These are phyloP conservation scores for Opisthograptis luteolata DNA, from an alignment of 2,888 invertebrate genomes.

Conservation along the genomic window DNA sequence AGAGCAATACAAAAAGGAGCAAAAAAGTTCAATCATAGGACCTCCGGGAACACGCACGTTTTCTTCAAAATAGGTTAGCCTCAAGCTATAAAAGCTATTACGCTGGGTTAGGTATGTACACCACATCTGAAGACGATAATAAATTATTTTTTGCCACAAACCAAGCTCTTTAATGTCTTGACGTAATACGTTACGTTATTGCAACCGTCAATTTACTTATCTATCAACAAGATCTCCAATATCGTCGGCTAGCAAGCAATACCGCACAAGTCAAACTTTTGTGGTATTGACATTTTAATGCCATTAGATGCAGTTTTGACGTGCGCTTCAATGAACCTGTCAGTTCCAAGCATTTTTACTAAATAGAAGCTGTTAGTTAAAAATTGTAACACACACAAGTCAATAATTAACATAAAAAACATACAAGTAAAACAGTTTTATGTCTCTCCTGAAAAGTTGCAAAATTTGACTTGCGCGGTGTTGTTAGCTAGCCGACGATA, in stretches of 20 bases:
- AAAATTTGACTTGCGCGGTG: too few species aligned
- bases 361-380: too few species aligned
- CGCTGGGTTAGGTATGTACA: constrained; percentile 3
- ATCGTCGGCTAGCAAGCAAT: not conserved
- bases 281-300: too few species aligned
- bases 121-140: constrained; percentile 22
- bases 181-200: constrained; percentile 12
- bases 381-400: too few species aligned
- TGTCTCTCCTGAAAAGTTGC: too few species aligned
- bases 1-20: not conserved
- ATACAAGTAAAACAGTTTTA: too few species aligned
- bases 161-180: constrained; percentile 16
- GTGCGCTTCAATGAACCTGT: too few species aligned
- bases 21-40: constrained; percentile 14
- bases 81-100: constrained; percentile 20
- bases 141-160: constrained; percentile 25
- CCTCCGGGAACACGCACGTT: constrained; percentile 14
- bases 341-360: too few species aligned
- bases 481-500: too few species aligned
- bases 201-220: constrained; percentile 6
- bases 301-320: too few species aligned
- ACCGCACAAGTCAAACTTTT: not conserved
- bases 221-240: not conserved
- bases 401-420: too few species aligned
- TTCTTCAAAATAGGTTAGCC: constrained; percentile 19